Conservation (phyloP, 1,140 invertebrate genomes). For the Caerostris extrusa region DNA sequence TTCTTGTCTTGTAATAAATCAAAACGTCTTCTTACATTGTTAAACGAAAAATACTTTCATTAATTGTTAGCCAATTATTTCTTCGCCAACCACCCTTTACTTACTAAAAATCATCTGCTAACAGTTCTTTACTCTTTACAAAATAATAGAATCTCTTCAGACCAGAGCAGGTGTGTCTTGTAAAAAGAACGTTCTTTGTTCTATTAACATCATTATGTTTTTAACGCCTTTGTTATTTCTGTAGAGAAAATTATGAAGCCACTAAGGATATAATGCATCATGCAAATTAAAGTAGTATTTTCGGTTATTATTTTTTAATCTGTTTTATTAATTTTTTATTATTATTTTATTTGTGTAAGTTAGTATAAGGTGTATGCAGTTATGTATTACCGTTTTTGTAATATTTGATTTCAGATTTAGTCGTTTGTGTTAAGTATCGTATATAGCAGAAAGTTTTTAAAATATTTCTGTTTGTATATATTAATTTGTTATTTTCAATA, state of each 20-base stretch:
- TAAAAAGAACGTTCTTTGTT: not conserved
- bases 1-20: not conserved
- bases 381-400: too few species aligned
- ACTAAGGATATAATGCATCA: not conserved
- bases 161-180: not conserved
- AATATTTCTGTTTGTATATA: too few species aligned
- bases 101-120: not conserved
- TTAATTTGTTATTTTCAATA: too few species aligned
- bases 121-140: not conserved
- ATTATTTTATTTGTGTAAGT: too few species aligned
- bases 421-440: too few species aligned
- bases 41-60: conserved; percentile 8
- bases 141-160: not conserved
- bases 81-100: not conserved
- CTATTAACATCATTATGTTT: not conserved
- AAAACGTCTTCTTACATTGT: not conserved
- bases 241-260: not conserved
- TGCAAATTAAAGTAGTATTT: not conserved
- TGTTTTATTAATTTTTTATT: too few species aligned
- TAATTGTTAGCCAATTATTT: conserved; percentile 38
- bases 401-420: too few species aligned
- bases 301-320: not conserved
- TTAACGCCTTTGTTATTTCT: conserved; percentile 13
- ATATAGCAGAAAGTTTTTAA: too few species aligned
- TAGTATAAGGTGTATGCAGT: too few species aligned